phyloP scores from a whole-genome alignment of 2,113 vertebrate genomes.

The Ciconia boyciana region DNA sequence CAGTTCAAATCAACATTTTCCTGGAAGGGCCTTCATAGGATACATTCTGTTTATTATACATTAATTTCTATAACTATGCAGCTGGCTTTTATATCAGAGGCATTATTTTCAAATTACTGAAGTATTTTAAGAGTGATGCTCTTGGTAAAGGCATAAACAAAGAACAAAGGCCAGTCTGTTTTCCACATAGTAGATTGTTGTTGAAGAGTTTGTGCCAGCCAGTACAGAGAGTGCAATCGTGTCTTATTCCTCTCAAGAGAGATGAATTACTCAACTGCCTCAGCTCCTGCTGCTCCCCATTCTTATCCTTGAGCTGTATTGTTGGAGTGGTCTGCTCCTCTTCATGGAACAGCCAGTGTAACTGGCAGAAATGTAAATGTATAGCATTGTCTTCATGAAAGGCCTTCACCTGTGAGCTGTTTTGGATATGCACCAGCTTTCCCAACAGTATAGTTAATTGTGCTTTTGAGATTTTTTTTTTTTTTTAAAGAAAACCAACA shows the following conservation, averaged over 20 bases:
- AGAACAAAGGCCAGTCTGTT: constrained; percentile 71
- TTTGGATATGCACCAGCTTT: neutral
- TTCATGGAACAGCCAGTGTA: neutral
- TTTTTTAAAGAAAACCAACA: neutral
- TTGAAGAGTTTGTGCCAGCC: constrained; percentile 71
- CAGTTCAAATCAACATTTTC: neutral
- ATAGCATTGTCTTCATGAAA: neutral
- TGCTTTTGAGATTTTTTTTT: neutral
- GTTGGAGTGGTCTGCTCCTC: constrained; percentile 21
- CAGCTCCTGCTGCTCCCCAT: constrained; percentile 43
- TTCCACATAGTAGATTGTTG: constrained; percentile 68
- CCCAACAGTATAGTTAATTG: neutral
- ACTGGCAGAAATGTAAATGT: neutral
- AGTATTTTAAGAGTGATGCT: constrained; percentile 49
- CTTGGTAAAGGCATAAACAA: constrained; percentile 50
- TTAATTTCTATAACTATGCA: neutral
- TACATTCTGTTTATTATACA: neutral
- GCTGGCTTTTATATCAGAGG: constrained; percentile 10
- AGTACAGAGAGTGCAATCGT: constrained; percentile 64
- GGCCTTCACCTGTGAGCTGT: neutral
- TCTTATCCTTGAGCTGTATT: constrained; percentile 48
- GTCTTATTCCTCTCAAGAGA: constrained; percentile 66
- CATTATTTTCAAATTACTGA: constrained; percentile 52
- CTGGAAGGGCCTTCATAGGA: neutral
- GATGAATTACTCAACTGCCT: constrained; percentile 57